A percentile compares a stretch with the other conserved stretches of the same genome.
Evolutionary conservation across 2,113 vertebrate species (phyloP).

Genomic region (Egretta garzetta): DNA sequence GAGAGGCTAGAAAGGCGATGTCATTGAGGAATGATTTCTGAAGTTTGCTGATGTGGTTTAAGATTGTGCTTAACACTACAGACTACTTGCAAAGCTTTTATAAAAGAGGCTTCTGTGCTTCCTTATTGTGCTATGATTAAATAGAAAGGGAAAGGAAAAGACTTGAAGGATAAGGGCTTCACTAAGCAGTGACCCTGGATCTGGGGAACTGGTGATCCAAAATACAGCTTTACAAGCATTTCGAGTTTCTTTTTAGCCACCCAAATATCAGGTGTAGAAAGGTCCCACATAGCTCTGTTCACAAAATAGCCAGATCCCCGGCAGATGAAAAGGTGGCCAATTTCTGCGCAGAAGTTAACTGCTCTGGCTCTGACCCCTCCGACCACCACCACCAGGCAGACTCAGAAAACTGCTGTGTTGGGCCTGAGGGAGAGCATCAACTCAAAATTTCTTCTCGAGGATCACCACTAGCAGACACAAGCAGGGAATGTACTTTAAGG

Average conservation of each 20-base stretch:
- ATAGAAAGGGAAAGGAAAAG: not conserved
- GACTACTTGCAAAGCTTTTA: not conserved
- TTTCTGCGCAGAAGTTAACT: not conserved
- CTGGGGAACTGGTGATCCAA: not conserved
- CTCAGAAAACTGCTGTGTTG: not conserved
- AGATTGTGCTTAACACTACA: not conserved
- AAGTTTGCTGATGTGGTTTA: not conserved
- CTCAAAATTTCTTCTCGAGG: not conserved
- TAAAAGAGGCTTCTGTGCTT: not conserved
- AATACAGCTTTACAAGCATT: not conserved
- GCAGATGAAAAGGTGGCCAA: not conserved
- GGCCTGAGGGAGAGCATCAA: not conserved
- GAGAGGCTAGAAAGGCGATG: not conserved
- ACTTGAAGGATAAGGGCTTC: not conserved
- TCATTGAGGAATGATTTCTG: not conserved
- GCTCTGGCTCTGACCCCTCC: not conserved
- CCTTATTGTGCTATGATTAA: not conserved
- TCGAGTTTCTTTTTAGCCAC: not conserved
- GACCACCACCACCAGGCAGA: not conserved
- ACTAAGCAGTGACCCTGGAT: not conserved
- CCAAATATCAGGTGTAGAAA: not conserved
- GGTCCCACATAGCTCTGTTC: not conserved
- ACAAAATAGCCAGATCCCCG: not conserved
- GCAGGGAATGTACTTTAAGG: slow-evolving; percentile 6
- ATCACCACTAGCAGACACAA: not conserved